phyloP scores from a whole-genome alignment of 2,888 invertebrate species.

The Hylaea fasciaria region DNA sequence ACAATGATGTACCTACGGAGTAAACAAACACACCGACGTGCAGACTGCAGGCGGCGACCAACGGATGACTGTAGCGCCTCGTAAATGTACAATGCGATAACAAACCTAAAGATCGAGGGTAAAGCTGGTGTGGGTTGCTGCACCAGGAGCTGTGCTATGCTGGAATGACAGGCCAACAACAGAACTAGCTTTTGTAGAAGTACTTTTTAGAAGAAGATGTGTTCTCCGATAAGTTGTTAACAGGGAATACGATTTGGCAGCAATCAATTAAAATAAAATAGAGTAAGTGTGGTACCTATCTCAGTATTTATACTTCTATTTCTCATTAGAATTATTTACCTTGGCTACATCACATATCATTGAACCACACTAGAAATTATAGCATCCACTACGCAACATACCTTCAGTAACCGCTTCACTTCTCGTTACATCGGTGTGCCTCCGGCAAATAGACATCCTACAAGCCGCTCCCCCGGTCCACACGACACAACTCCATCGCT shows the following conservation, averaged over 20 bases:
- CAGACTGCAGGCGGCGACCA: constrained; percentile 6
- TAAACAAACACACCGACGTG: constrained; percentile 11
- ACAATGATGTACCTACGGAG: neutral
- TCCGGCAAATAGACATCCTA: constrained; percentile 43
- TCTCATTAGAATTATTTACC: too few species aligned
- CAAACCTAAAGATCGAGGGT: constrained; percentile 1
- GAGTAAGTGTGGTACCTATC: too few species aligned
- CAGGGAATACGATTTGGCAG: too few species aligned
- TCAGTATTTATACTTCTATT: too few species aligned
- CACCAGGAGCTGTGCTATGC: too few species aligned
- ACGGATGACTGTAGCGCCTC: constrained; percentile 24
- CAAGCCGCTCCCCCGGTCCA: neutral
- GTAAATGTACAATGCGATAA: constrained; percentile 11
- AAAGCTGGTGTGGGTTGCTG: neutral
- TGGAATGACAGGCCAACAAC: neutral
- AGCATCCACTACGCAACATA: neutral
- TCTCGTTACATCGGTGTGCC: constrained; percentile 50
- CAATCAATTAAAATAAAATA: too few species aligned
- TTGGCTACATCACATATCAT: too few species aligned
- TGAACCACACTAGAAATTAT: neutral
- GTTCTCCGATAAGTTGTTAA: too few species aligned
- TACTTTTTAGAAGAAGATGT: too few species aligned
- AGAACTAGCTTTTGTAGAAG: neutral
- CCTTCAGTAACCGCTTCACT: constrained; percentile 47
- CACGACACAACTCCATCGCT: neutral